Evolutionary conservation across 2,888 invertebrate species (phyloP).

Genomic region (Orchestes rusci): DNA sequence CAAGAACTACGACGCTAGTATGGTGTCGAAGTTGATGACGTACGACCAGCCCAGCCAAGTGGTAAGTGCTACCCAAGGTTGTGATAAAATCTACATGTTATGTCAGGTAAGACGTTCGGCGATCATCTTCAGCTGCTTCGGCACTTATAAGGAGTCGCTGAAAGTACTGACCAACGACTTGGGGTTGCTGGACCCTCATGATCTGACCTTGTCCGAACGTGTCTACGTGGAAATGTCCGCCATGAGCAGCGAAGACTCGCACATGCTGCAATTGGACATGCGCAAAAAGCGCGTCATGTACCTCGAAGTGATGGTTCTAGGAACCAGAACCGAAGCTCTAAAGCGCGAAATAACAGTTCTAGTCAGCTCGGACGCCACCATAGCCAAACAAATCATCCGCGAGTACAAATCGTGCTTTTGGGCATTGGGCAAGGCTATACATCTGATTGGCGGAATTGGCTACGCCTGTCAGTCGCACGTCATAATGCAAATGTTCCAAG

Average conservation of each 20-base stretch:
- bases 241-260: background rate
- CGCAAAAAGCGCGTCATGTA: background rate
- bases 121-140: conserved; percentile 3
- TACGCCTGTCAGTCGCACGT: background rate
- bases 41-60: conserved; percentile 1
- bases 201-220: no score
- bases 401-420: conserved; percentile 1
- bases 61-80: background rate
- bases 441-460: no score
- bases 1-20: background rate
- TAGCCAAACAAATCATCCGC: background rate
- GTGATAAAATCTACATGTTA: background rate
- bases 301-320: conserved; percentile 3
- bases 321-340: conserved; percentile 1
- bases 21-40: background rate
- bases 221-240: conserved; percentile 5
- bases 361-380: background rate
- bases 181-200: no score
- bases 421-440: conserved; percentile 3
- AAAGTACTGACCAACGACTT: background rate
- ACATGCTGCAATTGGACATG: background rate
- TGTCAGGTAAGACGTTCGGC: background rate
- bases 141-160: background rate
- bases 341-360: background rate
- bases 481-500: conserved; percentile 6